Percentiles rank a stretch among this genome's conserved stretches.
Evolutionary conservation across 2,113 vertebrate species (phyloP).

Genomic region (Antigone vipio): DNA sequence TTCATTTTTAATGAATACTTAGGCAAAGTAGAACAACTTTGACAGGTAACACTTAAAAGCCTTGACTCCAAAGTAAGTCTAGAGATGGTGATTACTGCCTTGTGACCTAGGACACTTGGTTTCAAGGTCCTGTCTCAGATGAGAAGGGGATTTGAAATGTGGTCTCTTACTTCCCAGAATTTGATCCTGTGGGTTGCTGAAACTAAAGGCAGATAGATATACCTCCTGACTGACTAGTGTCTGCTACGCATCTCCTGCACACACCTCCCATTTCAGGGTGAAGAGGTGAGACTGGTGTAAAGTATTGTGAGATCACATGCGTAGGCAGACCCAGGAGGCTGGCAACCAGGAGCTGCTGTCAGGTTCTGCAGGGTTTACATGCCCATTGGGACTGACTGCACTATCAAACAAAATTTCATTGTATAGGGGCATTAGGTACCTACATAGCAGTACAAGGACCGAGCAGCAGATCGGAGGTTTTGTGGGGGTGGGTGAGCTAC

Average conservation of each 20-base stretch:
- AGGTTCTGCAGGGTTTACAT: neutral
- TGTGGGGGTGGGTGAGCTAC: fast-evolving
- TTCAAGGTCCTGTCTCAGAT: neutral
- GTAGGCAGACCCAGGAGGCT: neutral
- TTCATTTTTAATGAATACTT: neutral
- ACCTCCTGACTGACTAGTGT: neutral
- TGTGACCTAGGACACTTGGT: neutral
- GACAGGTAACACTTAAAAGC: neutral
- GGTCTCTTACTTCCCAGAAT: neutral
- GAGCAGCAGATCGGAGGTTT: neutral
- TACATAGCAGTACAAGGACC: neutral
- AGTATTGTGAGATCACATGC: neutral
- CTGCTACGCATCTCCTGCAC: fast-evolving
- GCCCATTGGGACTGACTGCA: neutral
- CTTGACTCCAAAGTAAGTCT: neutral
- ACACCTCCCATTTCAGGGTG: neutral
- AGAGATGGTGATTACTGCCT: neutral
- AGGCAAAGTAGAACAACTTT: neutral
- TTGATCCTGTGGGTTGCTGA: neutral
- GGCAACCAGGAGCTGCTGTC: neutral
- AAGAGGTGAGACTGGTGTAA: neutral
- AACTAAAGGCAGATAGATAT: neutral
- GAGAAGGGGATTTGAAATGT: neutral
- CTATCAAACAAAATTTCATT: neutral
- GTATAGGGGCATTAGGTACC: neutral